A percentile compares a stretch with the other conserved stretches of the same genome.
Conservation (phyloP, 2,888 invertebrate species). For the Hylaea fasciaria region DNA sequence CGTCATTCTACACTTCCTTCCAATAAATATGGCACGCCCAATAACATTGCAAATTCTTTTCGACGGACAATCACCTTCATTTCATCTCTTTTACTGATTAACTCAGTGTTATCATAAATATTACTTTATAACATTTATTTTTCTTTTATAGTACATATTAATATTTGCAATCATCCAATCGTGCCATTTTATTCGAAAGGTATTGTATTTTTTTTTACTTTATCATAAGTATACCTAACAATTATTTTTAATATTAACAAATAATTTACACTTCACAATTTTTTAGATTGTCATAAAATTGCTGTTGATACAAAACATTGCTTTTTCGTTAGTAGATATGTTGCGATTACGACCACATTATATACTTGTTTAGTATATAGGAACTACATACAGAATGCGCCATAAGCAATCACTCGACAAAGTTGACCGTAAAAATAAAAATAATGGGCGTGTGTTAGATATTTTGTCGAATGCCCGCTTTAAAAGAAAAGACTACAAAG, state of each 20-base stretch:
- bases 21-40: neutral
- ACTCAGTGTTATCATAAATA: too few relatives aligned
- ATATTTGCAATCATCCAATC: neutral
- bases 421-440: too few relatives aligned
- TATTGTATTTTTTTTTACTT: neutral
- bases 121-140: too few relatives aligned
- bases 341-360: slow-evolving; percentile 3
- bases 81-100: neutral
- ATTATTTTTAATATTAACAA: neutral
- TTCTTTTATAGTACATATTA: too few relatives aligned
- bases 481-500: too few relatives aligned
- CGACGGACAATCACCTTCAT: too few relatives aligned
- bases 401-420: too few relatives aligned
- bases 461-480: too few relatives aligned
- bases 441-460: too few relatives aligned
- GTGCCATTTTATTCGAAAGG: neutral
- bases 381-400: too few relatives aligned
- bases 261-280: neutral
- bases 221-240: neutral
- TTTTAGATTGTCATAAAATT: slow-evolving; percentile 22
- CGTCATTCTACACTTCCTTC: neutral
- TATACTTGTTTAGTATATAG: neutral
- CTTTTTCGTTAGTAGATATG: slow-evolving; percentile 20
- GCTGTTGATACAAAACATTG: slow-evolving; percentile 22
- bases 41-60: neutral